These are phyloP conservation scores for Jaculus jaculus DNA, from an alignment of 2,113 vertebrate species.

Conservation along the genomic window DNA sequence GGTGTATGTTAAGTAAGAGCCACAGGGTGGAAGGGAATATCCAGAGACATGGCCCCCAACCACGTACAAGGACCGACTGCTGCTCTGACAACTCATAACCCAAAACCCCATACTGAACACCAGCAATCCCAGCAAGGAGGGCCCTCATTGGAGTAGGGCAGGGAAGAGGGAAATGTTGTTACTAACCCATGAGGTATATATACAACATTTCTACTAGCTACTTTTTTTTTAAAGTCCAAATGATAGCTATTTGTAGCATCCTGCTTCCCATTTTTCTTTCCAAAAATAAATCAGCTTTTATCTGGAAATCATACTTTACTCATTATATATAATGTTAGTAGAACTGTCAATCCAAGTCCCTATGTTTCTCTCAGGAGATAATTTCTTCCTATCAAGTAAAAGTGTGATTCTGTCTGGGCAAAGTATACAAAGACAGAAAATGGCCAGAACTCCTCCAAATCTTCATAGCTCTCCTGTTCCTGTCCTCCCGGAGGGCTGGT, in stretches of 20 bases:
- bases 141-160: no score
- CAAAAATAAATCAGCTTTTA: background rate
- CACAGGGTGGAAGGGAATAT: no score
- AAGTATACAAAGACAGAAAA: background rate
- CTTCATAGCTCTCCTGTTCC: background rate
- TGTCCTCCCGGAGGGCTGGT: background rate
- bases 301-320: background rate
- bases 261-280: background rate
- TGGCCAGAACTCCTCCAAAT: background rate
- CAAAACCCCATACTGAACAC: no score
- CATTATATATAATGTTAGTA: background rate
- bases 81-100: no score
- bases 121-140: no score
- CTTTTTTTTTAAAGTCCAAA: background rate
- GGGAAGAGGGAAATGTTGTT: no score
- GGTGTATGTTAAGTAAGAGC: background rate
- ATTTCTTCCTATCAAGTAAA: background rate
- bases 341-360: background rate
- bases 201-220: no score
- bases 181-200: no score
- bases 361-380: background rate
- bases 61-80: no score
- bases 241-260: background rate
- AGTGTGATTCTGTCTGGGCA: background rate
- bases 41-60: no score